These are phyloP conservation scores for Dendrolimus pini DNA, from an alignment of 2,888 invertebrate genomes.

Conservation along the genomic window DNA sequence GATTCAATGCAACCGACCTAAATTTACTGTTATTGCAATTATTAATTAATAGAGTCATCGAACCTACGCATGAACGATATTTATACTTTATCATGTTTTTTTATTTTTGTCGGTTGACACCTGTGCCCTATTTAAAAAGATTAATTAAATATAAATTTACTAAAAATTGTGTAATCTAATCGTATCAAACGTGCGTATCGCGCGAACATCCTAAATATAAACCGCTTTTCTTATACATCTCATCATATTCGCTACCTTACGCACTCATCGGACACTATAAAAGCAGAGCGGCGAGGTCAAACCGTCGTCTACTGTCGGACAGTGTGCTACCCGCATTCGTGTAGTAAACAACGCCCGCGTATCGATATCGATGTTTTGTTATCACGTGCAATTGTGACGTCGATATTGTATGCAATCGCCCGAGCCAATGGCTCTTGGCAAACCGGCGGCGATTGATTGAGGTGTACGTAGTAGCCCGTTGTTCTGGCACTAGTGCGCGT, in stretches of 20 bases:
- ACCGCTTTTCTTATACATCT: conserved; percentile 48
- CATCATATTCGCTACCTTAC: conserved; percentile 50
- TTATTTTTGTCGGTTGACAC: too few relatives aligned
- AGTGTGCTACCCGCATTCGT: conserved; percentile 67
- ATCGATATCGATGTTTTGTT: conserved; percentile 56
- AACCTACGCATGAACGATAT: background rate
- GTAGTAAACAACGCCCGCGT: conserved; percentile 62
- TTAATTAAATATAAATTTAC: too few relatives aligned
- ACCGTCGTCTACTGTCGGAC: conserved; percentile 46
- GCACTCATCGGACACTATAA: conserved; percentile 69
- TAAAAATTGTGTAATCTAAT: conserved; percentile 14
- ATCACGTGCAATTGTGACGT: conserved; percentile 68
- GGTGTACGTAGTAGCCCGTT: conserved; percentile 26
- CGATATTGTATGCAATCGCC: conserved; percentile 51
- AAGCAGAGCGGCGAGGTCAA: conserved; percentile 71
- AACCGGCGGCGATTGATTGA: conserved; percentile 47
- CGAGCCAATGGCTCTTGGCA: conserved; percentile 71
- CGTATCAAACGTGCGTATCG: conserved; percentile 27
- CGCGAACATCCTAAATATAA: conserved; percentile 62
- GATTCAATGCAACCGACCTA: conserved; percentile 43
- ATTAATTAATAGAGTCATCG: conserved; percentile 14
- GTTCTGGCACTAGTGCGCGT: conserved; percentile 49
- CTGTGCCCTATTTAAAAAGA: too few relatives aligned
- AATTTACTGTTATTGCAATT: conserved; percentile 27
- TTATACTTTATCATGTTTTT: too few relatives aligned